Evolutionary conservation across 2,888 invertebrate genomes (phyloP), one percentile per base, ranked within the genome.

Genomic region (Polyploca ridens): DNA sequence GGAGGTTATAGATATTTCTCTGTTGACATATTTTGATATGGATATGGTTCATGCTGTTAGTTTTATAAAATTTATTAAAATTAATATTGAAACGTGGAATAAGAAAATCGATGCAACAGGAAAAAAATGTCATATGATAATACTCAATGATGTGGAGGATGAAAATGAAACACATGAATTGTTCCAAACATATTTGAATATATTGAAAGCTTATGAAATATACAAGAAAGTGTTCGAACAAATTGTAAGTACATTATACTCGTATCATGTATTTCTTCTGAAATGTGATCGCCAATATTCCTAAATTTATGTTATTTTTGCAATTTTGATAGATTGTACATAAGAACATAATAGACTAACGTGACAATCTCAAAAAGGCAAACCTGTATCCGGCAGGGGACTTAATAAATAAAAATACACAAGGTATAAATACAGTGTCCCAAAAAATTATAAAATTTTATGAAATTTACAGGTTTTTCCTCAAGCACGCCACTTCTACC

Each of bases 151-250:
- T 49, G 7, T 14, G n/a, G 49, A 19, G 19, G 5, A 35, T 5
- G 38, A 16, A 16, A 11, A 41, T n/a, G 60, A 41, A 1, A 14
- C n/a, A 11, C 1, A 60, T 0, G 8, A 41, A 41, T 41, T 60
- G 38, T 19, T 19, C 11, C 38, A 41, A 60, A 13, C 60, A 41
- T 60, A 60, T 38, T 16, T 19, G 38, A 19, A 41, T 60, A 16
- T 60, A 16, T 38, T 60, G 14, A 41, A 60, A 11, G 60, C 14
- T 33, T 60, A 60, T 41, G 41, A 60, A 11, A 19, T 41, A 11
- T 41, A 11, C 19, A 60, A 60, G 13, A 60, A 41, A 41, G 41
- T 60, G 10, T 60, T 60, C 33, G 19, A 38, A 60, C 19, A 41
- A 4, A 16, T 6, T 3, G 60, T 60, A 60, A 35, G 35, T 35